Conservation (phyloP, 2,113 vertebrate genomes). For the Lepus timidus region DNA sequence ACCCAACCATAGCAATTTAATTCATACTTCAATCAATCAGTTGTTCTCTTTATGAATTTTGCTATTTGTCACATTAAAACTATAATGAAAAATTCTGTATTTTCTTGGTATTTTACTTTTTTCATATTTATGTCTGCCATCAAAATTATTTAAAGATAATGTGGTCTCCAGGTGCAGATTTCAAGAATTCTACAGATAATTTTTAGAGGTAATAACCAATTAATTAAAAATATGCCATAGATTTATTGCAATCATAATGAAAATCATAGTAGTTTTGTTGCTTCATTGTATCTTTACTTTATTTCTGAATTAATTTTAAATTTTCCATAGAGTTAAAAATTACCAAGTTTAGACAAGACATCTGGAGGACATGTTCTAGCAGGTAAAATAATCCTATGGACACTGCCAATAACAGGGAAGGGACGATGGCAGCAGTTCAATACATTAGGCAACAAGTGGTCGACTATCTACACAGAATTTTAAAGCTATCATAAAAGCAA, state of each 20-base stretch:
- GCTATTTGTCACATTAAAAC: not conserved
- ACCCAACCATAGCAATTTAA: not conserved
- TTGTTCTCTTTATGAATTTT: not conserved
- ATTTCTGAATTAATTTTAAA: constrained; percentile 29
- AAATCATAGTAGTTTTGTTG: not conserved
- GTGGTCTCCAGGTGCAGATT: not conserved
- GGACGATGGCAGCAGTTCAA: not conserved
- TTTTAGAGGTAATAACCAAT: not conserved
- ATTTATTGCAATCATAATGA: not conserved
- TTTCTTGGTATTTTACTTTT: not conserved
- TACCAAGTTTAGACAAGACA: not conserved
- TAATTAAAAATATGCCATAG: not conserved
- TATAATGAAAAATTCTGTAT: not conserved
- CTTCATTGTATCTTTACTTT: not conserved
- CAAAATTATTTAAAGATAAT: not conserved
- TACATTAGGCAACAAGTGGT: not conserved
- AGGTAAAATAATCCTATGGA: not conserved
- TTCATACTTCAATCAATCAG: not conserved
- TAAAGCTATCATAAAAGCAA: not conserved
- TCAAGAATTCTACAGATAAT: not conserved
- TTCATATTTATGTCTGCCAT: not conserved
- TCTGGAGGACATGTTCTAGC: not conserved
- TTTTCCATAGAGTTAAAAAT: not conserved
- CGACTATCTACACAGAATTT: not conserved
- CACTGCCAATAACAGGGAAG: not conserved